A percentile compares a stretch with the other conserved stretches of the same genome.
phyloP scores from a whole-genome alignment of 2,797 vertebrate genomes.

The Hydrolagus colliei region DNA sequence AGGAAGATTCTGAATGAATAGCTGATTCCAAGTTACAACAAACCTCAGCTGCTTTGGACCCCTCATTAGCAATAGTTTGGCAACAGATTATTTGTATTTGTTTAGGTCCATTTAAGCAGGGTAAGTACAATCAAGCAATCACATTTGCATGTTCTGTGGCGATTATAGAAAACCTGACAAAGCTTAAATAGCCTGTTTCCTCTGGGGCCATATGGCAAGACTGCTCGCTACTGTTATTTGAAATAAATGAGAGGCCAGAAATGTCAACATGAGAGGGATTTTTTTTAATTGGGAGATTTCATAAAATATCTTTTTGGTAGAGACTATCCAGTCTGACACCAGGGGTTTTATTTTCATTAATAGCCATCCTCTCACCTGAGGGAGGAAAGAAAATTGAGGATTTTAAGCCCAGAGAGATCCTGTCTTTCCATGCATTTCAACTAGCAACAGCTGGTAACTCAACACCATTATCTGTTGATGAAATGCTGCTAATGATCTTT shows the following conservation, averaged over 20 bases:
- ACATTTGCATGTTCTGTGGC: neutral
- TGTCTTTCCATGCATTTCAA: neutral
- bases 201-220: neutral
- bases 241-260: neutral
- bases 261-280: neutral
- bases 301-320: neutral
- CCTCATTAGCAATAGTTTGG: neutral
- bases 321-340: too few relatives aligned
- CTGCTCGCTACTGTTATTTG: neutral
- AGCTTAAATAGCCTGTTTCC: neutral
- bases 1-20: neutral
- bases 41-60: neutral
- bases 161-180: neutral
- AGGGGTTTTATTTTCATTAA: neutral
- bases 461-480: neutral
- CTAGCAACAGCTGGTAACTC: neutral
- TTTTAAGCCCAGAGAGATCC: neutral
- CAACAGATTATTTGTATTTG: slow-evolving; percentile 12
- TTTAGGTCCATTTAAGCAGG: neutral
- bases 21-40: neutral
- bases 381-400: neutral
- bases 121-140: neutral
- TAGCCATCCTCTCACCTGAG: neutral
- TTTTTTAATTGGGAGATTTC: neutral
- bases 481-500: neutral